These are phyloP conservation scores for Pyrgilauda ruficollis DNA, from an alignment of 2,113 vertebrate species.

Conservation along the genomic window DNA sequence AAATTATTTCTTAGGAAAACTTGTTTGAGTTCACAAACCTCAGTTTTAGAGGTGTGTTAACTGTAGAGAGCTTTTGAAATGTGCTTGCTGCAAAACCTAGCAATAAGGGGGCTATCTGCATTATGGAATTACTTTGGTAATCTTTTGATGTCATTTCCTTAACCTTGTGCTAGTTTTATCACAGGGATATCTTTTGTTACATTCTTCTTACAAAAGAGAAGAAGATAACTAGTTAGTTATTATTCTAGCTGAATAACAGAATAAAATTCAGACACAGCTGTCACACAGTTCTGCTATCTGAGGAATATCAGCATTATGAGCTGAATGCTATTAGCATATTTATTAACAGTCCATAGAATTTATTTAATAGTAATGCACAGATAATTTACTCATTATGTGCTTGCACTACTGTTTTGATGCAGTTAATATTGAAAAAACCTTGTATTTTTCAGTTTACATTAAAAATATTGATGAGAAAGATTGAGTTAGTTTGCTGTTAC, in stretches of 20 bases:
- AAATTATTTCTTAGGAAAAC: neutral
- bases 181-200: neutral
- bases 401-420: neutral
- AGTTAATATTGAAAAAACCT: slow-evolving; percentile 6
- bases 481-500: neutral
- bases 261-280: slow-evolving; percentile 21
- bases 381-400: neutral
- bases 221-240: slow-evolving; percentile 34
- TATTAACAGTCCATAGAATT: neutral
- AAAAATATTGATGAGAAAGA: slow-evolving; percentile 30
- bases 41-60: neutral
- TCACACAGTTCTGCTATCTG: neutral
- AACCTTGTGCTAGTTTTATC: slow-evolving; percentile 32
- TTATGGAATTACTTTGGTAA: neutral
- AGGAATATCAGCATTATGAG: slow-evolving; percentile 26
- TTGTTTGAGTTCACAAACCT: neutral
- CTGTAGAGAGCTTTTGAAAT: neutral
- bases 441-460: neutral
- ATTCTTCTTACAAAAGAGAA: neutral
- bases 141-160: slow-evolving; percentile 16
- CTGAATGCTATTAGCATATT: slow-evolving; percentile 29
- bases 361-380: slow-evolving; percentile 15
- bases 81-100: neutral
- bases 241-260: slow-evolving; percentile 30
- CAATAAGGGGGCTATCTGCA: neutral